Evolutionary conservation across 1,140 invertebrate genomes (phyloP), one percentile per base, ranked within the genome.

Genomic region (Drosophila athabasca): DNA sequence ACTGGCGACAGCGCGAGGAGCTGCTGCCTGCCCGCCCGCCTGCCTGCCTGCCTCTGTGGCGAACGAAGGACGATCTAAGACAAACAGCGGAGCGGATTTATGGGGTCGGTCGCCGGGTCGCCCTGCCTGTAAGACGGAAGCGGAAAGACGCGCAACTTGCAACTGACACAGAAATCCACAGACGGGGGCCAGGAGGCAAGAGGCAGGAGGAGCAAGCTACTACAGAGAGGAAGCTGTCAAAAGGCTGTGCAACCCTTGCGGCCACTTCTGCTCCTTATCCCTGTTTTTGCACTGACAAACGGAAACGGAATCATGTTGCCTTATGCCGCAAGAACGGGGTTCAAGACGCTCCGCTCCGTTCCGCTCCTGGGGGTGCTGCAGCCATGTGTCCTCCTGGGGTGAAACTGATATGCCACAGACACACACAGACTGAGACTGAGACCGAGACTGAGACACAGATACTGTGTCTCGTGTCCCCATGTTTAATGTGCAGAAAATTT

Each of bases 61-160:
- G 22, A 24, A 24, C 58, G 46, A 39, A 62, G 43, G 58, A 58
- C 54, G 54, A 78, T 79, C 81, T 84, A 85, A 87, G 82, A 78
- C 78, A 81, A 87, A 78, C 74, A 76, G 67, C 52, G 31, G 46
- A 64, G 64, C 50, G 66, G 82, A 87, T 85, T 87, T 87, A 87
- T 85, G 66, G 65, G 62, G 75, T 70, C 59, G 76, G 45, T 68
- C 31, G 31, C 31, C 53, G 31, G 57, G 58, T 57, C 53, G 31
- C 8, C 19, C 35, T n/a, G 46, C 19, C 49, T 1, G 43, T 49
- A 52, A 68, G 69, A 74, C 82, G 82, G 83, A 87, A 85, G 62
- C 82, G 82, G 82, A 85, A 87, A 75, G 82, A 82, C 83, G 82
- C 81, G 51, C 75, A 81, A 87, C 72, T 76, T 79, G 76, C 76